phyloP scores from a whole-genome alignment of 2,888 invertebrate genomes.

The Synergus itoensis region DNA sequence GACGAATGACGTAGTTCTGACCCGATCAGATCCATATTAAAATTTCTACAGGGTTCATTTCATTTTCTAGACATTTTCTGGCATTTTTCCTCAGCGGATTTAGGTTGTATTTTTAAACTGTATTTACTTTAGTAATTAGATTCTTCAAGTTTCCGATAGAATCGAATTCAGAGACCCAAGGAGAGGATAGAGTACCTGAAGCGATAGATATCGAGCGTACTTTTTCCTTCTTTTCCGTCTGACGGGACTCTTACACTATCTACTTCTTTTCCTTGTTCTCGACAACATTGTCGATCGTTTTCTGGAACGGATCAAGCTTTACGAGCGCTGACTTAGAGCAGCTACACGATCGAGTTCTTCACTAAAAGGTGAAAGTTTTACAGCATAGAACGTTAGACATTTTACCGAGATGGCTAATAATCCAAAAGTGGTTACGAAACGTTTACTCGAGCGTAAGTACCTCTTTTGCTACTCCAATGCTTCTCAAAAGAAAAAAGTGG shows the following conservation, averaged over 20 bases:
- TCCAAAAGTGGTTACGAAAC: slow-evolving; percentile 39
- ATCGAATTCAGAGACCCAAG: slow-evolving; percentile 25
- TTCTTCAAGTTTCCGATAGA: slow-evolving; percentile 8
- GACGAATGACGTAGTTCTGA: no score
- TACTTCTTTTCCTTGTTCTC: slow-evolving; percentile 32
- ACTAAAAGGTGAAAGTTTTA: slow-evolving; percentile 38
- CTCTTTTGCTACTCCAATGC: not conserved
- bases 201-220: slow-evolving; percentile 6
- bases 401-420: slow-evolving; percentile 38
- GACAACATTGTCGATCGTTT: slow-evolving; percentile 36
- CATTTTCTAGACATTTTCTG: not conserved
- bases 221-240: slow-evolving; percentile 13
- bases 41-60: no score
- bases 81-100: not conserved
- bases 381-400: slow-evolving; percentile 15
- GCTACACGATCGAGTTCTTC: slow-evolving; percentile 32
- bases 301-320: slow-evolving; percentile 38
- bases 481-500: not conserved
- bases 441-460: slow-evolving; percentile 7
- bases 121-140: slow-evolving; percentile 23
- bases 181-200: slow-evolving; percentile 4
- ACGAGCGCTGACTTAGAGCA: slow-evolving; percentile 28
- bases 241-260: slow-evolving; percentile 36
- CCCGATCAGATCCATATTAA: no score
- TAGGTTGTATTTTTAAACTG: not conserved